A percentile compares a stretch with the other conserved stretches of the same genome.
Conservation (phyloP, 2,888 invertebrate genomes). For the Sisyra nigra region DNA sequence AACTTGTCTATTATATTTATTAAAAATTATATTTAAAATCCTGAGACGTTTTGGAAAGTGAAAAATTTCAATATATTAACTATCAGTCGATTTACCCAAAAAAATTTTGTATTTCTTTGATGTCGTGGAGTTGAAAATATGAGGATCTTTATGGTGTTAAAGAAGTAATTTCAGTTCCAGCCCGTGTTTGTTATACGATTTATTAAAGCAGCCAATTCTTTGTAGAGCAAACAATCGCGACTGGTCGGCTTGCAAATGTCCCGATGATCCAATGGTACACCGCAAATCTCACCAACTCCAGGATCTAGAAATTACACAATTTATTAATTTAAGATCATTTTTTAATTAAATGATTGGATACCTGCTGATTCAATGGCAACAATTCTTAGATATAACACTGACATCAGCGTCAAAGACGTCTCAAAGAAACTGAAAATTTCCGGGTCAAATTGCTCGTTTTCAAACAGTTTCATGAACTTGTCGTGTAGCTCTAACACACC, state of each 20-base stretch:
- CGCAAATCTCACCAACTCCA: conserved; percentile 57
- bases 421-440: conserved; percentile 64
- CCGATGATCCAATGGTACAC: conserved; percentile 63
- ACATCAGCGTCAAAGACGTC: conserved; percentile 57
- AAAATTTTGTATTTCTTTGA: too few species aligned
- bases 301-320: conserved; percentile 40
- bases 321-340: conserved; percentile 1
- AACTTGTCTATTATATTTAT: too few species aligned
- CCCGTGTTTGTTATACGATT: conserved; percentile 12
- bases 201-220: conserved; percentile 46
- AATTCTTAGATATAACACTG: conserved; percentile 54
- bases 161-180: too few species aligned
- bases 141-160: too few species aligned
- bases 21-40: too few species aligned
- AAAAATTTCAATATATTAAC: too few species aligned
- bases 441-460: conserved; percentile 31
- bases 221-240: conserved; percentile 48
- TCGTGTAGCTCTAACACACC: conserved; percentile 50
- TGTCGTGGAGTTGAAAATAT: too few species aligned
- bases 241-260: conserved; percentile 75
- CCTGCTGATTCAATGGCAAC: conserved; percentile 67
- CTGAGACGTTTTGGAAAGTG: too few species aligned
- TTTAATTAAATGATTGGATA: conserved; percentile 18
- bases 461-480: conserved; percentile 38
- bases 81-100: too few species aligned